Percentiles rank a stretch among this genome's conserved stretches.
These are phyloP conservation scores for Zootermopsis nevadensis DNA, from an alignment of 2,888 invertebrate species.

Conservation along the genomic window DNA sequence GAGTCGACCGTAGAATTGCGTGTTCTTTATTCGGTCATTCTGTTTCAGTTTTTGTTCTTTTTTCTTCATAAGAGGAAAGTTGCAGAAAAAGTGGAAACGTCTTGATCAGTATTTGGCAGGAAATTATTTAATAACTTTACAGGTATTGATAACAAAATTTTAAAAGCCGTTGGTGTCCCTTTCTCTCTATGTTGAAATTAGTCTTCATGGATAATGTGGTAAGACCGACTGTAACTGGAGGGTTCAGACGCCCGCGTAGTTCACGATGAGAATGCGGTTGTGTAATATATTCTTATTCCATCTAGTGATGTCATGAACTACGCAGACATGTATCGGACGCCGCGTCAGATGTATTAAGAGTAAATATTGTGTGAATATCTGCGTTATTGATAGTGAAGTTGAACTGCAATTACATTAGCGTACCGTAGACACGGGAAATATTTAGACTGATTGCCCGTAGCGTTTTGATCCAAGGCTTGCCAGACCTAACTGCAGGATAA, in stretches of 20 bases:
- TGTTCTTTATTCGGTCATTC: background rate
- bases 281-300: background rate
- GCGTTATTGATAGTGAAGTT: background rate
- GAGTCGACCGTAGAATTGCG: background rate
- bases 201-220: background rate
- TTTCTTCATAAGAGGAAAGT: background rate
- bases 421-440: constrained; percentile 3
- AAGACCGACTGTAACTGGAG: no score
- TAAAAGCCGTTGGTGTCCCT: background rate
- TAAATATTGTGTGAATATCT: background rate
- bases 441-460: constrained; percentile 32
- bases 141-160: background rate
- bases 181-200: background rate
- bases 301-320: constrained; percentile 10
- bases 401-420: background rate
- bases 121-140: background rate
- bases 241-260: no score
- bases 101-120: background rate
- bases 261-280: no score
- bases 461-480: constrained; percentile 36
- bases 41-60: background rate
- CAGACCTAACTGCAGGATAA: constrained; percentile 35
- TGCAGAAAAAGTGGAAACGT: background rate
- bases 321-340: background rate
- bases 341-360: constrained; percentile 4